These are phyloP conservation scores for Cotesia chilonis DNA, from an alignment of 1,140 invertebrate genomes.

Conservation along the genomic window DNA sequence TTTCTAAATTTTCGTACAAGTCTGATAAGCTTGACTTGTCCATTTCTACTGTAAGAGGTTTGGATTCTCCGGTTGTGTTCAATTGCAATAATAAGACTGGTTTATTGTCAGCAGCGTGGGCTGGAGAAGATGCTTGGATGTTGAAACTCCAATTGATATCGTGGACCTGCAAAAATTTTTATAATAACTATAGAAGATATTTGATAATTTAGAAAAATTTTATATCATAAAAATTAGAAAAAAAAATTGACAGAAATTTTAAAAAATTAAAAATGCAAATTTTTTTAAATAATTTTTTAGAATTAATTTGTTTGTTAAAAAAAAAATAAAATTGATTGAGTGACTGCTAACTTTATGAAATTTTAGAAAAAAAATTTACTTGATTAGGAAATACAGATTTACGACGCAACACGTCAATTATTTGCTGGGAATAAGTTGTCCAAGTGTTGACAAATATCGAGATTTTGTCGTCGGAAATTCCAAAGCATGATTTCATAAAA, in stretches of 20 bases:
- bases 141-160: slow-evolving; percentile 57
- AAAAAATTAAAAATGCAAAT: no score
- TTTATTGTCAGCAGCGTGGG: slow-evolving; percentile 48
- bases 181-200: no score
- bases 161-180: slow-evolving; percentile 43
- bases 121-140: slow-evolving; percentile 55
- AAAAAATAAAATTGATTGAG: background rate
- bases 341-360: background rate
- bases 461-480: slow-evolving; percentile 51
- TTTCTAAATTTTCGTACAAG: slow-evolving; percentile 54
- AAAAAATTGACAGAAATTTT: background rate
- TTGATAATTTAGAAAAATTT: no score
- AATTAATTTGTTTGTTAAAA: background rate
- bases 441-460: slow-evolving; percentile 53
- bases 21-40: slow-evolving; percentile 51
- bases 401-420: slow-evolving; percentile 51
- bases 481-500: slow-evolving; percentile 51
- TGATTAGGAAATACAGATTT: slow-evolving; percentile 56
- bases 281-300: no score
- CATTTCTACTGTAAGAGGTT: slow-evolving; percentile 54
- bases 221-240: background rate
- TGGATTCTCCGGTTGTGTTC: slow-evolving; percentile 43
- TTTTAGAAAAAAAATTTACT: slow-evolving; percentile 38
- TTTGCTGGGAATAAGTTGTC: slow-evolving; percentile 52
- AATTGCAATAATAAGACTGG: slow-evolving; percentile 54